Base-by-base conservation (phyloP, 2,113 vertebrate species). In the Neolamprologus hecqui region DNA sequence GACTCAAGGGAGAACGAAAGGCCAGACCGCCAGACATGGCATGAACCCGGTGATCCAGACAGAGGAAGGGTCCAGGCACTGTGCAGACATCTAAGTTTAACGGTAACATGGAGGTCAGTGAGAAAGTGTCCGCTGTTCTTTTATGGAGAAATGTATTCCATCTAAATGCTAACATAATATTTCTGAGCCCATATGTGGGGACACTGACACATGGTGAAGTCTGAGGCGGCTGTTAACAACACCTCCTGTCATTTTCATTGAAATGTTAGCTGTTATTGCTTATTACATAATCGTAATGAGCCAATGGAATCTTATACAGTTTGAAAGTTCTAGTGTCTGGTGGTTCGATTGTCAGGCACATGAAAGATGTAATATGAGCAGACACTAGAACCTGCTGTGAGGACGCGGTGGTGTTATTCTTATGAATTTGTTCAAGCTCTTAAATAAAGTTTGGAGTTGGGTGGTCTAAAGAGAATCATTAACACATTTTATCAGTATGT, bases 11-110 rank as follows among this genome's bases (percentile, higher is more conserved):
- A 90, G 77, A 75, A 63, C 33, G 49, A 83, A 90, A 92, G 90
- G 87, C 92, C 83, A 93, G 93, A 92, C 90, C 53, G 81, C 88
- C 70, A 84, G 88, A 88, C 85, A 82, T 45, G 54, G 51, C 28
- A 37, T 86, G 81, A 89, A 88, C 84, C 42, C 73, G 17, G 57
- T 84, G 86, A 87, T 89, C 89, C 70, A 90, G 87, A 91, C 88
- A 79, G 81, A 87, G 84, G 85, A 91, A 84, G 83, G 86, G 70
- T 53, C 57, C 60, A 42, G 77, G 33, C 85, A 42, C 83, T 51
- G 87, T 47, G 68, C 84, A 91, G 75, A 68, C 81, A 31, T 54
- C 63, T 49, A 82, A 65, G 13, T 79, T 54, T 40, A 19, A 49
- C n/a, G 4, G 28, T 37, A 37, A 86, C 84, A 81, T 73, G 21